These are phyloP conservation scores for Adelphocoris suturalis DNA, from an alignment of 2,888 invertebrate genomes.

Conservation along the genomic window DNA sequence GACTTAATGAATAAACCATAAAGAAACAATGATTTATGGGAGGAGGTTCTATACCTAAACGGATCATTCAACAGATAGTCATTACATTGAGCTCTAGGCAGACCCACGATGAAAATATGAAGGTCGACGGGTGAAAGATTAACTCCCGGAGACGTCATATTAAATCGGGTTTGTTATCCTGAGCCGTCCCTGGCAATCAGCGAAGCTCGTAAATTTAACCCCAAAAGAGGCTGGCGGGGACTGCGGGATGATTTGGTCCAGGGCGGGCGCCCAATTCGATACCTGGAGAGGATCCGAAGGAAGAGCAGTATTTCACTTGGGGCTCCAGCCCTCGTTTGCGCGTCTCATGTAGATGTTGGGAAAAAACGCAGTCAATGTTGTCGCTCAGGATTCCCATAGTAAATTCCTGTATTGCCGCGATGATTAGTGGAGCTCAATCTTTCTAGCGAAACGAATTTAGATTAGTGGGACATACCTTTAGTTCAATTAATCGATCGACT, in stretches of 20 bases:
- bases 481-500: too few relatives aligned
- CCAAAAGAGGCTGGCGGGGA: background rate
- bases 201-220: constrained; percentile 11
- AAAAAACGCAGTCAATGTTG: too few relatives aligned
- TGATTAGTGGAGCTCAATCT: too few relatives aligned
- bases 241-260: background rate
- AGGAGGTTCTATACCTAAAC: background rate
- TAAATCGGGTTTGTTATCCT: constrained; percentile 32
- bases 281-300: background rate
- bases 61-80: background rate
- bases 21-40: background rate
- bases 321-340: background rate
- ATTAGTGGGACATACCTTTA: too few relatives aligned
- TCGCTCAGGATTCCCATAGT: too few relatives aligned
- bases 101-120: constrained; percentile 1
- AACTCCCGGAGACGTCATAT: constrained; percentile 35
- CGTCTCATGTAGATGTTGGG: background rate
- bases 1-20: background rate
- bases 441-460: too few relatives aligned
- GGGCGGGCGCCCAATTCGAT: background rate
- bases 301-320: background rate
- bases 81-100: background rate
- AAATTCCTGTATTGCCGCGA: too few relatives aligned
- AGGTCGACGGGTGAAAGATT: constrained; percentile 23
- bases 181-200: constrained; percentile 5